Evolutionary conservation across 2,888 invertebrate genomes (phyloP), one percentile per base, ranked within the genome.

Genomic region (Caenorhabditis sp.): DNA sequence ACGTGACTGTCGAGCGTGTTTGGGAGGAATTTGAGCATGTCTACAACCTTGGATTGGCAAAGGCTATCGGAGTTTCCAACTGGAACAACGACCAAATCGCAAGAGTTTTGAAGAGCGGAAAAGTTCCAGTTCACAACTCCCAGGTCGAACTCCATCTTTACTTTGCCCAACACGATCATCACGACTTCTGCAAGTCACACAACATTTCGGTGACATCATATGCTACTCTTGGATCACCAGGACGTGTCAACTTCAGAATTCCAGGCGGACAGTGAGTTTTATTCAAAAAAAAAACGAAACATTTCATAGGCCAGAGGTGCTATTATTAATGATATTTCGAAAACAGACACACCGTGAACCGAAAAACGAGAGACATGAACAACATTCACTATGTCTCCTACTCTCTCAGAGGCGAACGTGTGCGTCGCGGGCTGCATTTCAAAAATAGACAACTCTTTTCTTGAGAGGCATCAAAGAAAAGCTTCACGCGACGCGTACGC

Each of bases 31-130:
- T 87, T 72, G 87, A 87, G 63, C 59, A 65, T 14, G 67, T 92
- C 84, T 92, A 93, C 25, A 90, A 91, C 31, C 89, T 90, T 0
- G 93, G 93, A 0, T 90, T 92, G 21, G 90, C 92, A 0, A 93
- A 92, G 84, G 91, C 93, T 12, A 93, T 95, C 83, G 95, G 95
- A 0, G 87, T 95, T 3, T 95, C 94, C 0, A 95, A 95, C 88
- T 92, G 94, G 87, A 94, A 92, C 87, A 89, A 89, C 31, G 89
- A 90, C 26, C 95, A 95, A 89, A 90, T 95, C 68, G 89, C 90
- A 63, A 90, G 92, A 63, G 89, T 95, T 21, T 59, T 75, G 57
- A 76, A 78, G 57, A 62, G 59, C 5, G 79, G 76, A 36, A 67
- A 63, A 52, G 76, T 81, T 20, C 83, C 83, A 14, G 76, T 84